Conservation (phyloP, 2,888 invertebrate genomes). For the Dicyrtoma fusca region DNA sequence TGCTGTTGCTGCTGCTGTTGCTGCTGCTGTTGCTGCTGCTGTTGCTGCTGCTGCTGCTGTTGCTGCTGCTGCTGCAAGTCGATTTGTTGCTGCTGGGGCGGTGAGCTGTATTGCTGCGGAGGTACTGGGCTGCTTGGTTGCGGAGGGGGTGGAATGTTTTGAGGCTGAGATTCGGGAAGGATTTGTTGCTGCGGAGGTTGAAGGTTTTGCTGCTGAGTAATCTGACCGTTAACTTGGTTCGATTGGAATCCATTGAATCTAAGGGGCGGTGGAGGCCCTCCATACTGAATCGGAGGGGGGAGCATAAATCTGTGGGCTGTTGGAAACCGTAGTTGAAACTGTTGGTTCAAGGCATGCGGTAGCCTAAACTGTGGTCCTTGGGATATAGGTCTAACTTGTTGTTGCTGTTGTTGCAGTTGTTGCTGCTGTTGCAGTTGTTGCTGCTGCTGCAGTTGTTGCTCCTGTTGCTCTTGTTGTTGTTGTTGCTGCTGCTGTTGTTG, state of each 20-base stretch:
- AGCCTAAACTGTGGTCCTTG: not conserved
- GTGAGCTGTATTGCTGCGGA: conserved; percentile 11
- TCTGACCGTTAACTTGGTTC: too few species aligned
- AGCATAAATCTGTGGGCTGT: too few species aligned
- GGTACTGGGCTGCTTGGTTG: not conserved
- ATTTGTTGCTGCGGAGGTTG: not conserved
- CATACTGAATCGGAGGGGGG: too few species aligned
- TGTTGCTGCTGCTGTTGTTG: not conserved
- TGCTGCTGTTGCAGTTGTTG: not conserved
- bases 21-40: conserved; percentile 24
- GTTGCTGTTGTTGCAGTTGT: conserved; percentile 8
- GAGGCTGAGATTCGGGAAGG: conserved; percentile 2
- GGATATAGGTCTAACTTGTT: conserved; percentile 7
- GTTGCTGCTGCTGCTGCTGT: conserved; percentile 11
- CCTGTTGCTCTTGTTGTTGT: too few species aligned
- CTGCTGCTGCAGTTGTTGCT: not conserved
- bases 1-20: not conserved
- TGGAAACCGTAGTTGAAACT: too few species aligned
- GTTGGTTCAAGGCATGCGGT: not conserved
- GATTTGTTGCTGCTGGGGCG: conserved; percentile 29
- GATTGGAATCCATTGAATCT: too few species aligned
- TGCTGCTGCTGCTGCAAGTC: conserved; percentile 23
- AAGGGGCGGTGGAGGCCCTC: too few species aligned
- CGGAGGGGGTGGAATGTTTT: conserved; percentile 20
- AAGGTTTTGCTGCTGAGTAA: conserved; percentile 10